Base-by-base conservation (phyloP, 1,140 invertebrate genomes). In the Agrypnia vestita region DNA sequence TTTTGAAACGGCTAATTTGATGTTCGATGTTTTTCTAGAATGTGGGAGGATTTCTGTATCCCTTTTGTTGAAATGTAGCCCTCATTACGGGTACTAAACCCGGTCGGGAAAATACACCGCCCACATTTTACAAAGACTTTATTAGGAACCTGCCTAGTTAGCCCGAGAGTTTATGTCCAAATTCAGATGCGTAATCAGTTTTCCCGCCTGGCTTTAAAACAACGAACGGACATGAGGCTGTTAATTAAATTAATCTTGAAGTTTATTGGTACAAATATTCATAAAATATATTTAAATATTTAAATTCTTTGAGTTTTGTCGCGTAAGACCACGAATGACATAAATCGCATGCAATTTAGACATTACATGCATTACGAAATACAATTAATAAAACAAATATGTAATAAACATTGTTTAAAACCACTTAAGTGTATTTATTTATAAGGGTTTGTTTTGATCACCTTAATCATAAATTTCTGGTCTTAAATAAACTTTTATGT, bases 91-190 rank as follows among this genome's bases (percentile, higher is more conserved):
- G 7, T 11, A 10, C 3, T 21, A 10, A 59, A 17, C 17, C 17
- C 55, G 10, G 17, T 3, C 0, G 21, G 11, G 55, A 59, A 59
- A 59, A 59, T 17, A 15, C 17, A 59, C 17, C 17, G 55, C 21
- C 55, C 21, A 21, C 17, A 59, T 21, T 59, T 59, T 7, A 59
- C 17, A 59, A 59, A 15, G 17, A 21, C 55, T 59, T 59, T 59
- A 11, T 59, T 12, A 11, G 51, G 0, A 19, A 59, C 17, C 55
- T 21, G 17, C 11, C 55, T 59, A 21, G 15, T 21, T 59, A 13
- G 21, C 9, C 17, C 17, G 11, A 7, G 21, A 59, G 17, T 59
- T 10, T 21, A 59, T 8, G 55, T 35, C 3, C 9, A 17, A 21
- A 9, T 59, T 21, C 21, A 19, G 17, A 6, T 19, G 21, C 17